A percentile compares a stretch with the other conserved stretches of the same genome.
These are phyloP conservation scores for Nasonia giraulti DNA, from an alignment of 1,140 invertebrate species.

Conservation along the genomic window DNA sequence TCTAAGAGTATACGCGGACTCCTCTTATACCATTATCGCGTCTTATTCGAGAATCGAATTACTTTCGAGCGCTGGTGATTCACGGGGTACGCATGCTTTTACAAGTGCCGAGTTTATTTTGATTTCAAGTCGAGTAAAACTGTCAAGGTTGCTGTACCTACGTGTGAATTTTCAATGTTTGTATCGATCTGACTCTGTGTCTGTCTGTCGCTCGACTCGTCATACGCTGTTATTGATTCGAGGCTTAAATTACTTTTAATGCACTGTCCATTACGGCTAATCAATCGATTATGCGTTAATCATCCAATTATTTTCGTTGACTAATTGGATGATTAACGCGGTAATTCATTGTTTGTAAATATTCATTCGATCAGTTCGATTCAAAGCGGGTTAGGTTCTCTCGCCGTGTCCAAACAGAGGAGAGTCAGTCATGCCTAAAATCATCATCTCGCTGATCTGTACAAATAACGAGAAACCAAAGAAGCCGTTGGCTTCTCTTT, in stretches of 20 bases:
- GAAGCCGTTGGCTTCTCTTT: not conserved
- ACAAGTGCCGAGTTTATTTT: not conserved
- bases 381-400: not conserved
- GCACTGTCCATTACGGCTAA: not conserved
- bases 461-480: not conserved
- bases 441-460: not conserved
- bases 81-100: not conserved
- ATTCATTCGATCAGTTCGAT: no score
- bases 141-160: not conserved
- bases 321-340: no score
- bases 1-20: no score
- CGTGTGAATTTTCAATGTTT: constrained; percentile 8
- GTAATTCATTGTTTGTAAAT: no score
- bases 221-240: not conserved
- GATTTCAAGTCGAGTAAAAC: not conserved
- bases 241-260: not conserved
- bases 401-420: not conserved
- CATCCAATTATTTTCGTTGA: no score
- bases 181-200: constrained; percentile 1
- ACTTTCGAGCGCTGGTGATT: not conserved
- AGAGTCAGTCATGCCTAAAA: not conserved
- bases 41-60: not conserved
- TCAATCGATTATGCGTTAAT: not conserved
- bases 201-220: not conserved
- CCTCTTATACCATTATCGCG: no score